These are phyloP conservation scores for Venturia canescens DNA, from an alignment of 1,140 invertebrate genomes.

Conservation along the genomic window DNA sequence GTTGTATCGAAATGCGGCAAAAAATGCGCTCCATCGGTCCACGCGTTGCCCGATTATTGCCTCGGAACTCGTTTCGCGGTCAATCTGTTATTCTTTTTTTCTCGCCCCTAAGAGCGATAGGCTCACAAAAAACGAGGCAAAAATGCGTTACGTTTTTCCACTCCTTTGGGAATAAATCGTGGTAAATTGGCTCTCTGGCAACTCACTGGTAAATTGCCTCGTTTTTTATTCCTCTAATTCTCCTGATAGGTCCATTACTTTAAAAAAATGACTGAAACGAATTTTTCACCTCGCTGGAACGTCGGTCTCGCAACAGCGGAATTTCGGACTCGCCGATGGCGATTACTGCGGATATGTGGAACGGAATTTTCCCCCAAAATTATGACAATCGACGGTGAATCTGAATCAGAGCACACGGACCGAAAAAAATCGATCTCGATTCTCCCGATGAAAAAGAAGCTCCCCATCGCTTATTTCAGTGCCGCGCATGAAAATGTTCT, in stretches of 20 bases:
- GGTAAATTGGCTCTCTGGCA: too few relatives aligned
- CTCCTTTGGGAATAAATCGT: too few relatives aligned
- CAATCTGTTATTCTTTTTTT: constrained; percentile 15
- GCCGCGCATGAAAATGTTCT: too few relatives aligned
- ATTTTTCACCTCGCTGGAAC: too few relatives aligned
- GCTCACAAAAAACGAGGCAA: neutral
- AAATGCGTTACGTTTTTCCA: constrained; percentile 1
- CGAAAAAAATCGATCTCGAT: neutral
- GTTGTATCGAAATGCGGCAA: neutral
- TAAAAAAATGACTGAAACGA: too few relatives aligned
- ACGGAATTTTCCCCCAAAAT: constrained; percentile 32
- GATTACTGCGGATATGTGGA: neutral
- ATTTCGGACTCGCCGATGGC: too few relatives aligned
- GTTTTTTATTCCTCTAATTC: neutral
- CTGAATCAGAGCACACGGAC: neutral
- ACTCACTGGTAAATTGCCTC: constrained; percentile 12
- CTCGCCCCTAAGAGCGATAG: neutral
- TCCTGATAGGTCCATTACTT: too few relatives aligned
- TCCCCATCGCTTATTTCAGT: too few relatives aligned
- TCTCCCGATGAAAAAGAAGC: too few relatives aligned
- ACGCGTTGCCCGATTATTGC: neutral
- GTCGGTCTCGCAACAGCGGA: too few relatives aligned
- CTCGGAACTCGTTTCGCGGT: constrained; percentile 8
- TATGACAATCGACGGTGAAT: constrained; percentile 21
- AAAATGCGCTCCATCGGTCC: neutral